Evolutionary conservation across 2,113 vertebrate genomes (phyloP).

Genomic region (Eubucco bourcierii): DNA sequence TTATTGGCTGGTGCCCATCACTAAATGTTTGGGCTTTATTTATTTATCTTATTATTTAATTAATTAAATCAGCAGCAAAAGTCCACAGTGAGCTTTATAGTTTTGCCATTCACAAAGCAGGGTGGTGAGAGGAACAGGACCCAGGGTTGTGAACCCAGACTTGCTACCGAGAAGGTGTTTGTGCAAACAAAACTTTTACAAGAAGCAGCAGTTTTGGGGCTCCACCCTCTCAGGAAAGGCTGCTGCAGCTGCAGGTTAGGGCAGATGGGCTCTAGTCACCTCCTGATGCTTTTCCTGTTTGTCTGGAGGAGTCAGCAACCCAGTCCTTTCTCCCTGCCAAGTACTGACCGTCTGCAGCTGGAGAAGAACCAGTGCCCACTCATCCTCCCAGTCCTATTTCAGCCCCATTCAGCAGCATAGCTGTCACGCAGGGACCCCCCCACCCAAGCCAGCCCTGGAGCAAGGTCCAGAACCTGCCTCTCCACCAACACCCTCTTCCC

Average conservation of each 20-base stretch:
- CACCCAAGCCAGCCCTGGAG: not conserved
- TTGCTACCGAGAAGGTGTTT: not conserved
- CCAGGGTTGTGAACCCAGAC: not conserved
- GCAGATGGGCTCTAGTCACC: fast-evolving
- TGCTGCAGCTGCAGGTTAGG: not conserved
- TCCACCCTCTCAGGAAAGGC: not conserved
- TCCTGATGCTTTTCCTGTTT: not conserved
- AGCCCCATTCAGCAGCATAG: not conserved
- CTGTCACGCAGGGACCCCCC: not conserved
- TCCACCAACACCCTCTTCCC: not conserved
- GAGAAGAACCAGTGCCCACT: not conserved
- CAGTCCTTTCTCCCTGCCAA: not conserved
- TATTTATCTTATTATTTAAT: no score
- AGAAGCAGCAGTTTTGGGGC: not conserved
- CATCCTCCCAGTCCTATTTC: not conserved
- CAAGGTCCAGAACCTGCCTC: not conserved
- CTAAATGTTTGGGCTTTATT: not conserved
- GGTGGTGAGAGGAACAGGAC: fast-evolving
- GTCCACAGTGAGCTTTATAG: fast-evolving
- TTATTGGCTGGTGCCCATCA: not conserved
- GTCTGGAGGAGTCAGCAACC: not conserved
- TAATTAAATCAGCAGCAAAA: not conserved
- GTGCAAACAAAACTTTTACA: not conserved
- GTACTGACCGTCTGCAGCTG: not conserved
- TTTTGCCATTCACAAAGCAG: not conserved